Base-by-base conservation (phyloP, 2,113 vertebrate species). In the Colius striatus region DNA sequence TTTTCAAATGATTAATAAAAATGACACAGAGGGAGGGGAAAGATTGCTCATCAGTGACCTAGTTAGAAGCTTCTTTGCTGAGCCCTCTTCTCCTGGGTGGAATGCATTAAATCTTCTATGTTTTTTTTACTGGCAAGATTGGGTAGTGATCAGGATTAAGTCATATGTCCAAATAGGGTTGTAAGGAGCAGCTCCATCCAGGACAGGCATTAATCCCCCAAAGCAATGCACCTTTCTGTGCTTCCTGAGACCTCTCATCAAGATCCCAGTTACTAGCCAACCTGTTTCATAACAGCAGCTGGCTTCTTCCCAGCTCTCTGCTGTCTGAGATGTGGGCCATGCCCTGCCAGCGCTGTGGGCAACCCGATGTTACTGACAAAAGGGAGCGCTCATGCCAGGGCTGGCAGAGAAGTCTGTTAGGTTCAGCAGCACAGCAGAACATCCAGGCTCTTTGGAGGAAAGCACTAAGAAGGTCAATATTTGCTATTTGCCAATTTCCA, bases 1-100 rank as follows among this genome's bases (percentile, higher is more conserved):
- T 96, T 97, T 96, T 96, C 89, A 93, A 94, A 84, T 96, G 96
- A 97, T 97, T 97, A 97, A 97, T 96, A 97, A 97, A 97, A 95
- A 96, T 97, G 95, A 97, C 96, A 97, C 94, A 96, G 87, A 97
- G 94, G 97, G 95, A 95, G 93, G 93, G 92, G 95, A 94, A 60
- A 97, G 89, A 93, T 96, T 96, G 93, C 95, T 97, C 96, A 97
- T 83, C 90, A 92, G 90, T 92, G 96, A 96, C 90, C 95, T 66
- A 94, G 95, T 97, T 95, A 94, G 90, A 75, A 95, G 76, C 54
- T 92, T 89, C 86, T 88, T 92, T 86, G 65, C 88, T 65, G 81
- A 92, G 93, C 54, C 91, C 77, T 92, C 79, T 92, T 55, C 77
- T 95, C 48, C 86, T 2, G 5, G 50, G 78, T 79, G 92, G 95